A percentile compares a stretch with the other conserved stretches of the same genome.
Conservation (phyloP, 2,113 vertebrate species). For the Pseudopipra pipra region DNA sequence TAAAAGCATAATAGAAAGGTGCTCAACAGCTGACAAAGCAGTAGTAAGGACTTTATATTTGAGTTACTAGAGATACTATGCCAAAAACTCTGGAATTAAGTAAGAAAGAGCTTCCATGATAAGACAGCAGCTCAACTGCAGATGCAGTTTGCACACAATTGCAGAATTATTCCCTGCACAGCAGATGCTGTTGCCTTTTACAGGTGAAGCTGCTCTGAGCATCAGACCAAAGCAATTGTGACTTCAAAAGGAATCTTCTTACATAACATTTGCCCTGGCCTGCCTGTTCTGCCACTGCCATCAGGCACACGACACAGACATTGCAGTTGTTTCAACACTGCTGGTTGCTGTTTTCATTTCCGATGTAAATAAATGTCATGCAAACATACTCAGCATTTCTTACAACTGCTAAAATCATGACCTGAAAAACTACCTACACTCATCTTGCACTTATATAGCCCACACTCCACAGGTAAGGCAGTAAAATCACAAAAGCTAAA, state of each 20-base stretch:
- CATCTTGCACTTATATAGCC: not conserved
- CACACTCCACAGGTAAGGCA: not conserved
- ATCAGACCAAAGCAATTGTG: not conserved
- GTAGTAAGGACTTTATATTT: not conserved
- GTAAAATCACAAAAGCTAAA: not conserved
- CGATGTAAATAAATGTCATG: not conserved
- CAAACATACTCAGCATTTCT: not conserved
- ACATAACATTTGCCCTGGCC: not conserved
- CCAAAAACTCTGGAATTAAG: not conserved
- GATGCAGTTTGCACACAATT: not conserved
- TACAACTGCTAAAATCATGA: not conserved
- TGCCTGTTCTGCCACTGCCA: not conserved
- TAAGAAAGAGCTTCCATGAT: not conserved
- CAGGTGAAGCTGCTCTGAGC: not conserved
- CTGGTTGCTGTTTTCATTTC: not conserved
- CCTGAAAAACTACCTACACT: not conserved
- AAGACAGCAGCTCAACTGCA: not conserved
- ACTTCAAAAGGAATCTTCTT: not conserved
- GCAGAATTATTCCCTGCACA: not conserved
- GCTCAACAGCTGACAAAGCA: not conserved
- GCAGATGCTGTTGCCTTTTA: not conserved
- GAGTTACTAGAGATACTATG: not conserved
- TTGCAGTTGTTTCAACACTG: not conserved
- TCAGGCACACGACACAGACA: not conserved
- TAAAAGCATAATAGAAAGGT: not conserved